Conservation (phyloP, 2,797 vertebrate genomes). For the Anolis apletophallus region DNA sequence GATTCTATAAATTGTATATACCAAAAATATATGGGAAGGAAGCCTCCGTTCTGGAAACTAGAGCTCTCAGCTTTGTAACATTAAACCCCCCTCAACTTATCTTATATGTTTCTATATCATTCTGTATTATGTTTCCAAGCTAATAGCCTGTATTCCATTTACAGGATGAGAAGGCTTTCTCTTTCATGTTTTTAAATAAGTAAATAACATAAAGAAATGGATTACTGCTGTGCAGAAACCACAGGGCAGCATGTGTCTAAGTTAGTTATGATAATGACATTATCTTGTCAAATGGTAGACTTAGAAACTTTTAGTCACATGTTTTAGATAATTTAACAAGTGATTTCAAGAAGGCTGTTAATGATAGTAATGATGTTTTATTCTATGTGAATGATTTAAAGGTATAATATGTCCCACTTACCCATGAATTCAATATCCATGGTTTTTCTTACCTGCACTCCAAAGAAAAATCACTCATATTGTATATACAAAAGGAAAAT, state of each 20-base stretch:
- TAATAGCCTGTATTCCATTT: conserved; percentile 20
- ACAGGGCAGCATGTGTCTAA: conserved; percentile 47
- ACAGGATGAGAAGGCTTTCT: conserved; percentile 38
- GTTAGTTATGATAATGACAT: conserved; percentile 50
- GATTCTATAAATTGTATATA: not conserved
- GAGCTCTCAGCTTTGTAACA: not conserved
- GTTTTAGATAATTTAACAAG: conserved; percentile 57
- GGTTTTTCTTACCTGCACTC: no score
- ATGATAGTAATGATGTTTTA: no score
- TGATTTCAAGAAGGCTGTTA: conserved; percentile 44
- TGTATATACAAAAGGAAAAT: no score
- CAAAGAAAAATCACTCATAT: no score
- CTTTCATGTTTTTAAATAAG: conserved; percentile 54
- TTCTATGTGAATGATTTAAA: no score
- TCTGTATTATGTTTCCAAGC: conserved; percentile 41
- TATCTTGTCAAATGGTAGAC: conserved; percentile 46
- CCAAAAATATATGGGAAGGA: not conserved
- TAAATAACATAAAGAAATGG: conserved; percentile 41
- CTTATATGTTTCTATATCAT: conserved; percentile 1
- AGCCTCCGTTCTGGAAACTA: not conserved
- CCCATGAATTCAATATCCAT: no score
- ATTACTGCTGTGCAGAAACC: conserved; percentile 47
- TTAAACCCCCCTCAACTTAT: not conserved
- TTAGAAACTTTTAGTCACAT: conserved; percentile 44
- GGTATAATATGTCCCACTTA: no score